Conservation (phyloP, 2,888 invertebrate species). For the Theretra japonica region DNA sequence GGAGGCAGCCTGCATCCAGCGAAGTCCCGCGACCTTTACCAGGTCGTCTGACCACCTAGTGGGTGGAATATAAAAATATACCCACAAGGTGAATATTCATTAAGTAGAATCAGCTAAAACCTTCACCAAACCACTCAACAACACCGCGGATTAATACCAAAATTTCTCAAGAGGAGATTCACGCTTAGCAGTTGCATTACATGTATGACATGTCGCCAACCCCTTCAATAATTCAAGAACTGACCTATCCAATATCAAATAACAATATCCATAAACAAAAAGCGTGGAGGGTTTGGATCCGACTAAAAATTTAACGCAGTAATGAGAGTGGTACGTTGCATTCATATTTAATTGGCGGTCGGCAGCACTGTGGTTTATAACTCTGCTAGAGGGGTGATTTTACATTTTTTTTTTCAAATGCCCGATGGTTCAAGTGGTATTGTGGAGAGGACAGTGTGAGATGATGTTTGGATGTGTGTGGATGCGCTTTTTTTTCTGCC, state of each 20-base stretch:
- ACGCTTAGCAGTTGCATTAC: too few relatives aligned
- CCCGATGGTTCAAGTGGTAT: slow-evolving; percentile 33
- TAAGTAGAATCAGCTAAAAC: too few relatives aligned
- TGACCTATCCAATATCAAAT: slow-evolving; percentile 34
- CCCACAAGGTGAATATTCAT: too few relatives aligned
- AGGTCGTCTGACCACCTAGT: too few relatives aligned
- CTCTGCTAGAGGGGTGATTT: slow-evolving; percentile 74
- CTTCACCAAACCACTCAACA: too few relatives aligned
- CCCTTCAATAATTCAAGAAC: slow-evolving; percentile 24
- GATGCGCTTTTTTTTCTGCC: slow-evolving; percentile 51
- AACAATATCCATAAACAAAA: slow-evolving; percentile 34
- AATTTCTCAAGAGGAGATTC: not conserved
- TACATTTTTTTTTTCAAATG: slow-evolving; percentile 71
- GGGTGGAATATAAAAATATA: too few relatives aligned
- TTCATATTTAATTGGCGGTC: slow-evolving; percentile 34
- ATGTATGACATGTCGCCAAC: not conserved
- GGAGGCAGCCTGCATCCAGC: too few relatives aligned
- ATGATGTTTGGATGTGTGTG: slow-evolving; percentile 45
- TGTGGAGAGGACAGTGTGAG: slow-evolving; percentile 33
- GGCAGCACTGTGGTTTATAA: slow-evolving; percentile 68
- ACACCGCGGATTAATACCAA: too few relatives aligned
- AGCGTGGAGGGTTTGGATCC: slow-evolving; percentile 25
- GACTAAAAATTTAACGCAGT: slow-evolving; percentile 33
- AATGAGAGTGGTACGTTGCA: slow-evolving; percentile 32
- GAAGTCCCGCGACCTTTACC: too few relatives aligned